A percentile compares a stretch with the other conserved stretches of the same genome.
phyloP scores from a whole-genome alignment of 2,888 invertebrate genomes.

The Mechanitis mazaeus region DNA sequence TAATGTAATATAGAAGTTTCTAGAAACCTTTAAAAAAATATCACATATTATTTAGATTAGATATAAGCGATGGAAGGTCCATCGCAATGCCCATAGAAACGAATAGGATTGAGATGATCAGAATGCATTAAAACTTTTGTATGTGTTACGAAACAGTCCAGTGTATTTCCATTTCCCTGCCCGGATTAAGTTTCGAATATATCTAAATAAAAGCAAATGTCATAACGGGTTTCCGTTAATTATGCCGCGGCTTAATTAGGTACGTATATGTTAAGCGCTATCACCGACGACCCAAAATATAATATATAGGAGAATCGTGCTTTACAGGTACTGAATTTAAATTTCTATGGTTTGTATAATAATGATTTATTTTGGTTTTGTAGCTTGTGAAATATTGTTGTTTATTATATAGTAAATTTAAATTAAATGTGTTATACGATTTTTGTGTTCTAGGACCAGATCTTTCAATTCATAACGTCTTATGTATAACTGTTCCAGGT shows the following conservation, averaged over 20 bases:
- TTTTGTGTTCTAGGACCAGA: background rate
- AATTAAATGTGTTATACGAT: background rate
- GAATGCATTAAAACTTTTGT: background rate
- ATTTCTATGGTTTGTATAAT: slow-evolving; percentile 16
- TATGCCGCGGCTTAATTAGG: slow-evolving; percentile 17
- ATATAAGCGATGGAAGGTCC: too few relatives aligned
- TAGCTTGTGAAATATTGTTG: slow-evolving; percentile 4
- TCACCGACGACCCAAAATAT: slow-evolving; percentile 18
- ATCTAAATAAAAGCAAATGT: slow-evolving; percentile 16
- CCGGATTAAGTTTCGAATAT: slow-evolving; percentile 8
- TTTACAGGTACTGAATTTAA: slow-evolving; percentile 20
- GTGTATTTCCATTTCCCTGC: background rate
- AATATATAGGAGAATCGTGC: slow-evolving; percentile 21
- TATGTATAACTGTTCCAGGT: background rate
- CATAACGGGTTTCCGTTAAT: slow-evolving; percentile 15
- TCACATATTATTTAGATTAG: too few relatives aligned
- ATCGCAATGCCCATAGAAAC: too few relatives aligned
- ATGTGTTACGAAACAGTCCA: background rate
- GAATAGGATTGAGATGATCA: too few relatives aligned
- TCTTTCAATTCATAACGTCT: too few relatives aligned
- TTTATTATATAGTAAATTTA: background rate
- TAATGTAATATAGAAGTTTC: too few relatives aligned
- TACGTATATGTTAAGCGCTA: slow-evolving; percentile 18
- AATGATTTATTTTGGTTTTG: slow-evolving; percentile 15
- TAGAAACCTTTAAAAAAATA: too few relatives aligned